Base-by-base conservation (phyloP, 2,113 vertebrate genomes). In the Labeo rohita region DNA sequence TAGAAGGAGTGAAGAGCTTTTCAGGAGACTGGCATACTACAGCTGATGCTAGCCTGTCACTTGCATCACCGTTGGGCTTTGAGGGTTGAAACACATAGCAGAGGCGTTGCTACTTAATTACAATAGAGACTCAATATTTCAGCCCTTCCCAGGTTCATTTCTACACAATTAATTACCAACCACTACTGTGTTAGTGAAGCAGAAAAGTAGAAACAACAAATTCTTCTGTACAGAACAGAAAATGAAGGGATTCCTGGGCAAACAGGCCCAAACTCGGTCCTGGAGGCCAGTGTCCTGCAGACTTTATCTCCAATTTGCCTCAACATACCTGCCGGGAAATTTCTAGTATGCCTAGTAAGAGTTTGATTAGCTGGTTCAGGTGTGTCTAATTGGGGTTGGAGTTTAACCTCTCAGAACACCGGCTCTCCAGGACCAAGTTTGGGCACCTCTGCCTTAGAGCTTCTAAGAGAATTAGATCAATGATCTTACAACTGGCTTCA, bases 31-130 rank as follows among this genome's bases (percentile, higher is more conserved):
- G 11, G 39, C 39, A 75, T 80, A 34, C 63, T 36, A 34, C 39
- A 63, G 56, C 59, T 84, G 84, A 85, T 74, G 85, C 36, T 43
- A 39, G 45, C 73, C 65, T 88, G 87, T 85, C 87, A 85, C 84
- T 70, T 85, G 72, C 73, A 85, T 85, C 28, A 78, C 72, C 63
- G n/a, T 5, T 6, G 43, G 63, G 79, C 39, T 80, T 83, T 61
- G 11, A 54, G 83, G 47, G 47, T 18, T 18, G 54, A 84, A 73
- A 50, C 34, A 8, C 39, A 34, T 13, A 28, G 18, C 70, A 52
- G 54, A 59, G 18, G 16, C 6, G 11, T 28, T 6, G 72, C 49
- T 85, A 74, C 77, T n/a, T 61, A 61, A 83, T 85, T 83, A 79
- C 52, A 83, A 56, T 18, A 83, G 54, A n/a, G 8, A 50, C 34